These are phyloP conservation scores for Chrysina gloriosa DNA, from an alignment of 2,888 invertebrate species.

Conservation along the genomic window DNA sequence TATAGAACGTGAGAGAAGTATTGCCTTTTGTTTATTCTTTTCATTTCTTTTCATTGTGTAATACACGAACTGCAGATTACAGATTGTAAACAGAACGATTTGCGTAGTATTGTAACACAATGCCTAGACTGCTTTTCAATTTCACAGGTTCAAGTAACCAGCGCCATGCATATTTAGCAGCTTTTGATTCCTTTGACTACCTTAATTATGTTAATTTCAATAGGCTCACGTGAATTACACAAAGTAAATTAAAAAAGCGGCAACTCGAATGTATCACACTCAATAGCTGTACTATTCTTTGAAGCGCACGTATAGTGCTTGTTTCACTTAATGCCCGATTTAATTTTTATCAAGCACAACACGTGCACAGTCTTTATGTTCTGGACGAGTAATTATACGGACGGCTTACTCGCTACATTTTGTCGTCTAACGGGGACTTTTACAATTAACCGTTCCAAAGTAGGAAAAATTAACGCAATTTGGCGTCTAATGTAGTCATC, in stretches of 20 bases:
- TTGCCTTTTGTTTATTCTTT: too few species aligned
- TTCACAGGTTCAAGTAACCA: background rate
- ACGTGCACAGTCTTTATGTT: conserved; percentile 17
- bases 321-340: conserved; percentile 1
- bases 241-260: background rate
- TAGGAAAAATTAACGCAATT: conserved; percentile 34
- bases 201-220: background rate
- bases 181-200: background rate
- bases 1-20: too few species aligned
- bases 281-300: background rate
- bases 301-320: background rate
- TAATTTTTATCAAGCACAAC: conserved; percentile 22
- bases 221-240: background rate
- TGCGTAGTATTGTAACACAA: too few species aligned
- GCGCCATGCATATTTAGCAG: background rate
- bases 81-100: too few species aligned
- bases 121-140: too few species aligned
- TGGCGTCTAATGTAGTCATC: conserved; percentile 29
- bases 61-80: too few species aligned
- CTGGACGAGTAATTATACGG: conserved; percentile 32
- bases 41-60: too few species aligned
- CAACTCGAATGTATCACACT: background rate
- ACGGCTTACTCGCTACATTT: conserved; percentile 18
- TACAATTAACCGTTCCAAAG: conserved; percentile 28
- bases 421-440: conserved; percentile 10